Base-by-base conservation (phyloP, 2,888 invertebrate genomes). In the Eudasyphora cyanicolor region DNA sequence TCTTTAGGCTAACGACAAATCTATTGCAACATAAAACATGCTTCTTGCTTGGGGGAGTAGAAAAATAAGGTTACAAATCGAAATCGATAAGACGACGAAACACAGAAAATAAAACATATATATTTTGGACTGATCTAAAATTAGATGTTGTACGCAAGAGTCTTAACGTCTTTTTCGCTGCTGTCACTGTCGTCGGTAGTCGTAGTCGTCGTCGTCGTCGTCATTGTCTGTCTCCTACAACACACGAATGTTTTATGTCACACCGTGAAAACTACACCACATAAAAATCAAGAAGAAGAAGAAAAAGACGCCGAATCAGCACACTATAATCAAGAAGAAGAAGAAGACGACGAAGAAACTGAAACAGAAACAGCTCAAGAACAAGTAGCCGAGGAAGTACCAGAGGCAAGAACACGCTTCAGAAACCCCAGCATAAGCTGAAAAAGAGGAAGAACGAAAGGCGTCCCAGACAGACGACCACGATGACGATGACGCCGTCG, bases 111-210 rank as follows among this genome's bases (percentile, higher is more conserved):
- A 49, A 38, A 3, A 38, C 8, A 49, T 4, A 54, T 1, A 29
- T 14, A 60, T n/a, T 89, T 91, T 89, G 88, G 87, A 88, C 89
- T 89, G 88, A 88, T 89, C 90, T 90, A 91, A 91, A 90, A 90
- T 91, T 91, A 91, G 91, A 90, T 51, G 57, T 71, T 54, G 54
- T 67, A 76, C 83, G 71, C 57, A 80, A 78, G 81, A 78, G 71
- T 32, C 70, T 38, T 75, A 49, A 67, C 69, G 74, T 79, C 64
- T 32, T 51, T 49, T 27, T 71, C 57, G 32, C 45, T 29, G 64
- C 14, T 29, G 62, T 27, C 35, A 7, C 38, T 1, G 17, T 54
- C n/a, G 10, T 17, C 17, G n/a, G n/a, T n/a, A n/a, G 49, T 51
- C 42, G 38, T 71, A 42, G 32, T 57, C 42, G 64, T n/a, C 32